Evolutionary conservation across 2,113 vertebrate species (phyloP), one percentile per base, ranked within the genome.

Genomic region (Phocoena phocoena): DNA sequence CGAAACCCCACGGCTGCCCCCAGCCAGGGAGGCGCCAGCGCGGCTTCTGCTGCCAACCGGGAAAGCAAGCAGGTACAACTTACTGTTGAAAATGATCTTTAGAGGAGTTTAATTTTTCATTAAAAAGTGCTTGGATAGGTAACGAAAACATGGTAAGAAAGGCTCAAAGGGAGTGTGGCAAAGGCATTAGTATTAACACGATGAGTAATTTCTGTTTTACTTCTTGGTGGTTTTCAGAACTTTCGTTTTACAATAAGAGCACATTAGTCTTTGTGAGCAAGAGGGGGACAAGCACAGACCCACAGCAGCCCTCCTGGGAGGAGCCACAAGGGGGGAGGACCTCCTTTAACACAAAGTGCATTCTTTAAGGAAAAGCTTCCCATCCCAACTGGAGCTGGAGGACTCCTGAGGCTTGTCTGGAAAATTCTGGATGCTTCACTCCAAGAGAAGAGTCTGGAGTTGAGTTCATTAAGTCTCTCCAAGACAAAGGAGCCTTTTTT

Each of bases 351-450:
- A 53, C 77, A 8, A 23, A 36, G 21, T 25, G 7, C 21, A 36
- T 58, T 38, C n/a, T n/a, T 36, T 36, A 36, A 58, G 77, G 53
- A 36, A 82, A 71, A 62, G 8, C 20, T n/a, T 63, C 25, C 62
- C 3, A 5, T 81, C 90, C 86, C 53, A 36, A 58, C n/a, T 63
- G 36, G 98, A 97, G 96, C 93, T 91, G 95, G 88, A 77, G 97
- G 7, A 92, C 92, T 93, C 97, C 28, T 33, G 95, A 97, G 93
- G 97, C 70, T 47, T 0, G 41, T 55, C n/a, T 60, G 90, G 83
- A 65, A 97, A 96, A 95, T 95, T 96, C 97, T 31, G n/a, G 85
- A 83, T 74, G 92, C 96, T 98, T 98, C 97, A 96, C 98, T 97
- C 96, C 88, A n/a, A 31, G 91, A 73, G 96, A 98, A 55, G 84